Evolutionary conservation across 2,888 invertebrate species (phyloP).

Genomic region (Esperia sulphurella): DNA sequence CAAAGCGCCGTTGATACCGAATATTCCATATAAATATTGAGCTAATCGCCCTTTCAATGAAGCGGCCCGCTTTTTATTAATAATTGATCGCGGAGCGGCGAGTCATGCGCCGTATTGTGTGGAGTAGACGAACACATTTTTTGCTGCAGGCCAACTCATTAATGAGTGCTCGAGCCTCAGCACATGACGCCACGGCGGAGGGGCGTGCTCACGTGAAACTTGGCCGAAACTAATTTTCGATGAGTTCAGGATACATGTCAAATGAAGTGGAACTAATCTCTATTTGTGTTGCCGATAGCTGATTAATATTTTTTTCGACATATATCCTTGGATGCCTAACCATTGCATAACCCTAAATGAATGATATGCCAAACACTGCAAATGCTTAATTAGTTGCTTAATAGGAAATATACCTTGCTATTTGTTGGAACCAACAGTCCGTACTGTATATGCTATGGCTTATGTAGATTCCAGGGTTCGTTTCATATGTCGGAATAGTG

Average conservation of each 20-base stretch:
- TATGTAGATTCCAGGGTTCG: too few species aligned
- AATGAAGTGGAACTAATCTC: slow-evolving; percentile 62
- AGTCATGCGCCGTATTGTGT: slow-evolving; percentile 77
- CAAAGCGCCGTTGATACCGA: slow-evolving; percentile 79
- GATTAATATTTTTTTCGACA: slow-evolving; percentile 4
- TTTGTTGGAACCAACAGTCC: too few species aligned
- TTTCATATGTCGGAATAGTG: too few species aligned
- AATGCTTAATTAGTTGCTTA: too few species aligned
- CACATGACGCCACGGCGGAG: slow-evolving; percentile 51
- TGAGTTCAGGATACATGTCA: slow-evolving; percentile 48
- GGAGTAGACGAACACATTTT: slow-evolving; percentile 66
- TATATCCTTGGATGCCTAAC: slow-evolving; percentile 1
- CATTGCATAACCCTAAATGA: not conserved
- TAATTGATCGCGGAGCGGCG: slow-evolving; percentile 75
- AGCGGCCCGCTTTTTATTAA: slow-evolving; percentile 79
- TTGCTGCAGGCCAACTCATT: slow-evolving; percentile 69
- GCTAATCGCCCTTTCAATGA: slow-evolving; percentile 80
- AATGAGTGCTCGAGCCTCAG: slow-evolving; percentile 48
- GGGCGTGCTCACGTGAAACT: slow-evolving; percentile 45
- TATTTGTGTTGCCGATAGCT: slow-evolving; percentile 39
- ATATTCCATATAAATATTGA: slow-evolving; percentile 80
- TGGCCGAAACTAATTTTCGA: slow-evolving; percentile 59
- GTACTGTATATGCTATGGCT: too few species aligned
- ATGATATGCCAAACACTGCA: not conserved
- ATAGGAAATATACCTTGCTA: too few species aligned